A percentile compares a stretch with the other conserved stretches of the same genome.
Evolutionary conservation across 2,888 invertebrate species (phyloP).

Genomic region (Thymelicus acteon): DNA sequence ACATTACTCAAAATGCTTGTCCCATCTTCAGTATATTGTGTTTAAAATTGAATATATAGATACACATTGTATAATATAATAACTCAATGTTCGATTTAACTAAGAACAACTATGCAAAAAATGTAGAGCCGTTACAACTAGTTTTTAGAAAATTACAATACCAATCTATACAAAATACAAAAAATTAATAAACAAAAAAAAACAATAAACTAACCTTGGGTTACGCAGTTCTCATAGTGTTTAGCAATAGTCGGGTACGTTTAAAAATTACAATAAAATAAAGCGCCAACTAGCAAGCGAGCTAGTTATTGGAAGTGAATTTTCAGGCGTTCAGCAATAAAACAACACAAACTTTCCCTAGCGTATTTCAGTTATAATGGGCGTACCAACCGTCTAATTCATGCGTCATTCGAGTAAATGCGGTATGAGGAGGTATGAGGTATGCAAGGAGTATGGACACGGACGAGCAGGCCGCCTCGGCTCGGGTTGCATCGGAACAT

Average conservation of each 20-base stretch:
- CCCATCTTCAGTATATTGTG: too few species aligned
- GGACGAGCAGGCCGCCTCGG: conserved; percentile 28
- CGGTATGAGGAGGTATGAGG: conserved; percentile 34
- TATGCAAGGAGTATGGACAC: conserved; percentile 37
- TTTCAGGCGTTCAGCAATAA: conserved; percentile 9
- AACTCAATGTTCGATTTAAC: too few species aligned
- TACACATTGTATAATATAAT: too few species aligned
- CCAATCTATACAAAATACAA: not conserved
- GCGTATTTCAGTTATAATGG: conserved; percentile 14
- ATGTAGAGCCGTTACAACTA: too few species aligned
- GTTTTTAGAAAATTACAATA: not conserved
- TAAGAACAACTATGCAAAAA: too few species aligned
- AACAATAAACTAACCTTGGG: not conserved
- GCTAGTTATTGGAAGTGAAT: not conserved
- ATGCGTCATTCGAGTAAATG: conserved; percentile 32
- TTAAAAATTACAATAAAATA: not conserved
- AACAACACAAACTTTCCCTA: conserved; percentile 10
- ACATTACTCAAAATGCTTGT: not conserved
- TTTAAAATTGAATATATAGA: too few species aligned
- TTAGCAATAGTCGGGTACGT: not conserved
- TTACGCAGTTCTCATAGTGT: not conserved
- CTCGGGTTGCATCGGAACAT: conserved; percentile 38
- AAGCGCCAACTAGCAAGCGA: not conserved
- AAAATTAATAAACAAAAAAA: not conserved
- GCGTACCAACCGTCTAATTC: conserved; percentile 24